Evolutionary conservation across 2,113 vertebrate species (phyloP).

Genomic region (Myiozetetes cayanensis): DNA sequence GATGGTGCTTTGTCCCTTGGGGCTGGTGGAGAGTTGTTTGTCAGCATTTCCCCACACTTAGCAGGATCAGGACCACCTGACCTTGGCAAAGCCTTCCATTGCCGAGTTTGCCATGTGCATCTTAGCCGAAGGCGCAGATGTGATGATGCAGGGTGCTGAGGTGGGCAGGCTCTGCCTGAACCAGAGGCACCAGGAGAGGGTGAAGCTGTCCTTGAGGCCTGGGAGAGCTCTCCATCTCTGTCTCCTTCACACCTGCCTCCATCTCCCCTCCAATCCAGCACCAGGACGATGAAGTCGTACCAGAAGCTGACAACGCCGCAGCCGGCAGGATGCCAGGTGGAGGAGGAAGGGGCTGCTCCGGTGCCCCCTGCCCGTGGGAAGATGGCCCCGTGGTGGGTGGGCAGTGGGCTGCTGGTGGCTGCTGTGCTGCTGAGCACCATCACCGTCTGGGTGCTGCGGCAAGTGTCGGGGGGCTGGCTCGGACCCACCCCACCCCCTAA

Average conservation of each 20-base stretch:
- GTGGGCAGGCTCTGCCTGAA: neutral
- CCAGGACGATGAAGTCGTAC: conserved; percentile 42
- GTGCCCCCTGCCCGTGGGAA: rapidly evolving
- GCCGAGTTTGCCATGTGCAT: rapidly evolving
- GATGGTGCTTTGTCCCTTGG: neutral
- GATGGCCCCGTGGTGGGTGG: conserved; percentile 38
- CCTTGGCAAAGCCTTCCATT: neutral
- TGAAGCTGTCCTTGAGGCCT: neutral
- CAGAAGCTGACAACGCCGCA: neutral
- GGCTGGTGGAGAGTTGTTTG: rapidly evolving
- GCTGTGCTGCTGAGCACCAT: conserved; percentile 32
- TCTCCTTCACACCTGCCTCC: neutral
- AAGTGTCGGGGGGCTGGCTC: neutral
- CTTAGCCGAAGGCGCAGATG: neutral
- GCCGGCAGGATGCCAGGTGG: neutral
- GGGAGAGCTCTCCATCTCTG: rapidly evolving
- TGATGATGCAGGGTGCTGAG: neutral
- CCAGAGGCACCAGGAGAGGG: rapidly evolving
- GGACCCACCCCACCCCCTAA: neutral
- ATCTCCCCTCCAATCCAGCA: neutral
- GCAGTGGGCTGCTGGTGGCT: conserved; percentile 4
- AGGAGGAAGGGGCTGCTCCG: neutral
- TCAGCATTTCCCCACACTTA: rapidly evolving
- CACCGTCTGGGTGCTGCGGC: conserved; percentile 61
- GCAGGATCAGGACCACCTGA: neutral